Conservation (phyloP, 1,140 invertebrate species). For the Conus ventricosus region DNA sequence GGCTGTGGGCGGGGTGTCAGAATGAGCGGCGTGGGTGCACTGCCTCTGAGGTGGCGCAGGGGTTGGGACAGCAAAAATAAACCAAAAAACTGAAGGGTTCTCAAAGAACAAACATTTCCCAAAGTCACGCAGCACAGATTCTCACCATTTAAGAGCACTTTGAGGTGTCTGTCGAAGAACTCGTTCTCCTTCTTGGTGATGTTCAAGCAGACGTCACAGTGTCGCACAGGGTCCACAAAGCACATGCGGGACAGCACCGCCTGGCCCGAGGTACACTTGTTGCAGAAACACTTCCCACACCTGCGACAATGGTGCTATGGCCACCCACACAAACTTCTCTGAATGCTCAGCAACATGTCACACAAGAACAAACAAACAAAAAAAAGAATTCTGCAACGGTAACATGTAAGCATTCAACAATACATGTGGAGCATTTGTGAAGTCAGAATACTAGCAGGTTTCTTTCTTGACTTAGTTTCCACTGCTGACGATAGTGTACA, state of each 20-base stretch:
- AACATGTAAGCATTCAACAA: no score
- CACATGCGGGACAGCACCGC: constrained; percentile 77
- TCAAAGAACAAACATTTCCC: no score
- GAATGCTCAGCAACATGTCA: not conserved
- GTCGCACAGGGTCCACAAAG: constrained; percentile 78
- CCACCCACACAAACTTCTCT: constrained; percentile 3
- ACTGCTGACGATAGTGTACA: no score
- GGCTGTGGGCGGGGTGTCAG: no score
- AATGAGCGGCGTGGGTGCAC: no score
- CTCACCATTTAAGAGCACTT: constrained; percentile 75
- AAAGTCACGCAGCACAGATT: not conserved
- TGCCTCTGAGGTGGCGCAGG: no score
- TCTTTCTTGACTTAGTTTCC: no score
- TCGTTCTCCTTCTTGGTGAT: constrained; percentile 76
- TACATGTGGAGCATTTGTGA: no score
- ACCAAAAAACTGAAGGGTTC: no score
- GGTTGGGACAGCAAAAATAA: no score
- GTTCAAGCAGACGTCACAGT: constrained; percentile 74
- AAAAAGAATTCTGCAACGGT: not conserved
- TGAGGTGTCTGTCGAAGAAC: constrained; percentile 78
- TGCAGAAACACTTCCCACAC: constrained; percentile 78
- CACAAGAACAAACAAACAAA: not conserved
- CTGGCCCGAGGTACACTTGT: constrained; percentile 74
- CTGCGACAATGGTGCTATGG: constrained; percentile 78
- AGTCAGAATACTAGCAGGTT: no score